Conservation (phyloP, 2,113 vertebrate species). For the Morone saxatilis region DNA sequence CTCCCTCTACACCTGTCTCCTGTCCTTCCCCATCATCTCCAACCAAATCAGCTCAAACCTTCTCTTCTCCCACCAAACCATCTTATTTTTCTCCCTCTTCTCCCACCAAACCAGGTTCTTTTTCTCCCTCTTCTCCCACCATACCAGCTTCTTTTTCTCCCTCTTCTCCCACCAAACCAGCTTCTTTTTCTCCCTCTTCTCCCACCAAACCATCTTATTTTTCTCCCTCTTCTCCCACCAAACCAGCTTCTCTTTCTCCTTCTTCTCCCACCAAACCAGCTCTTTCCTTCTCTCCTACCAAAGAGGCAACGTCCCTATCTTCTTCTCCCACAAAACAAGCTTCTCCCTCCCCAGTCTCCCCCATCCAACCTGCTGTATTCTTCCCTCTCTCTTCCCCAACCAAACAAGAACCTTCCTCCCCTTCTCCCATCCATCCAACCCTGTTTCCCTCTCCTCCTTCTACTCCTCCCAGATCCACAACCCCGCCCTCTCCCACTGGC, state of each 20-base stretch:
- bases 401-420: slow-evolving; percentile 47
- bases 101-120: background rate
- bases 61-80: slow-evolving; percentile 9
- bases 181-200: slow-evolving; percentile 30
- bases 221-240: slow-evolving; percentile 1
- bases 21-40: slow-evolving; percentile 35
- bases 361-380: slow-evolving; percentile 41
- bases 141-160: background rate
- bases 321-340: slow-evolving; percentile 24
- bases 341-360: slow-evolving; percentile 29
- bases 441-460: slow-evolving; percentile 77
- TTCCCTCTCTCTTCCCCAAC: slow-evolving; percentile 53
- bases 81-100: background rate
- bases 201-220: slow-evolving; percentile 3
- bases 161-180: slow-evolving; percentile 15
- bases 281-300: background rate
- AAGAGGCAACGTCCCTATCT: background rate
- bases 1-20: slow-evolving; percentile 26
- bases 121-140: background rate
- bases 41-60: background rate
- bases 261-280: background rate
- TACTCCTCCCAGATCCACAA: slow-evolving; percentile 61
- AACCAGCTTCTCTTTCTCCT: background rate
- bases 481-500: slow-evolving; percentile 28
- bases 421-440: slow-evolving; percentile 49